Percentiles rank a stretch among this genome's conserved stretches.
Conservation (phyloP, 2,888 invertebrate genomes). For the Leptinotarsa tumamoca region DNA sequence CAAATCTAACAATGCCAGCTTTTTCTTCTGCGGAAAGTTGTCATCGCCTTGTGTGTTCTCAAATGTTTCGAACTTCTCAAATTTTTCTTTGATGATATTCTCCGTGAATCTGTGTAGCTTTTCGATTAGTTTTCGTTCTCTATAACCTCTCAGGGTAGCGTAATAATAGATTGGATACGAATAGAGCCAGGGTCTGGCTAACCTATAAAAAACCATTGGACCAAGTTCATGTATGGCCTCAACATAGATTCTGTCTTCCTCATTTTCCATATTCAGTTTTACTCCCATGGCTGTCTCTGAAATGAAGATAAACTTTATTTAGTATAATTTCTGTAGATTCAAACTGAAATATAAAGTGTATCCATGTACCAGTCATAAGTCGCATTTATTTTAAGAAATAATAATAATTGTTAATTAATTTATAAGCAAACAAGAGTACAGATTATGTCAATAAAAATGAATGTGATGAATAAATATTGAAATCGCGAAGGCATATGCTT, state of each 20-base stretch:
- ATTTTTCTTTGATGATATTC: conserved; percentile 49
- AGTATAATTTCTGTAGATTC: too few species aligned
- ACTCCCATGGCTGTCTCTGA: conserved; percentile 56
- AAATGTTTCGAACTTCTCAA: conserved; percentile 47
- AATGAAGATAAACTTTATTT: too few species aligned
- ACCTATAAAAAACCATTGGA: conserved; percentile 45
- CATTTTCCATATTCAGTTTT: conserved; percentile 45
- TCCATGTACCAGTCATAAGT: too few species aligned
- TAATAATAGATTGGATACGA: neutral
- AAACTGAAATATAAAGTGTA: too few species aligned
- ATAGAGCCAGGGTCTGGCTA: conserved; percentile 54
- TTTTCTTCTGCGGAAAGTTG: conserved; percentile 61
- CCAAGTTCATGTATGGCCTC: conserved; percentile 50
- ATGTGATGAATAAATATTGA: too few species aligned
- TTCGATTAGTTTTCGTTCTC: conserved; percentile 45
- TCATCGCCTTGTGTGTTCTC: conserved; percentile 54
- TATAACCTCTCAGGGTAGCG: conserved; percentile 16
- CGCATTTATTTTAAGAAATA: too few species aligned
- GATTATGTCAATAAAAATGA: too few species aligned
- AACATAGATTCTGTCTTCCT: conserved; percentile 49
- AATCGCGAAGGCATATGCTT: too few species aligned
- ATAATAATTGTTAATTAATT: too few species aligned
- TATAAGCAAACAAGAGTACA: too few species aligned
- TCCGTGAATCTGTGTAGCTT: conserved; percentile 54
- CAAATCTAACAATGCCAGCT: conserved; percentile 57